A percentile compares a stretch with the other conserved stretches of the same genome.
Conservation (phyloP, 2,888 invertebrate species). For the Neocrepidodera transversa region DNA sequence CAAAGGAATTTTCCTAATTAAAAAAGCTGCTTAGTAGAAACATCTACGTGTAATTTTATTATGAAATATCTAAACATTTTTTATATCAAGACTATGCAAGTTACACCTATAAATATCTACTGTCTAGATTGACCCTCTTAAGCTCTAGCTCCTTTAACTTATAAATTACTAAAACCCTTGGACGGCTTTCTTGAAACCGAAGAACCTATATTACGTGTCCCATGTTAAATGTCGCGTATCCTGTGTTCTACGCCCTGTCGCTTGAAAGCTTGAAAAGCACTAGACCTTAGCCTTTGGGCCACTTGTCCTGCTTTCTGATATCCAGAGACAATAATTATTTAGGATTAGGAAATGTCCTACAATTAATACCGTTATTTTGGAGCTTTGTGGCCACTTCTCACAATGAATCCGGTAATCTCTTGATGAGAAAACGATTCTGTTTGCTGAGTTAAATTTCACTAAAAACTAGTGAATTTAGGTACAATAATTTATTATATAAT, state of each 20-base stretch:
- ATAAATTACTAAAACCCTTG: neutral
- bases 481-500: too few relatives aligned
- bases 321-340: constrained; percentile 1
- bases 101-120: too few relatives aligned
- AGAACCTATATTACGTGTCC: neutral
- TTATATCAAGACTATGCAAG: too few relatives aligned
- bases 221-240: too few relatives aligned
- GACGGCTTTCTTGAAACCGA: neutral
- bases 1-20: too few relatives aligned
- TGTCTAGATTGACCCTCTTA: neutral
- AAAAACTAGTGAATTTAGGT: too few relatives aligned
- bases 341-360: neutral
- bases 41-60: too few relatives aligned
- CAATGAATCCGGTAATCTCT: too few relatives aligned
- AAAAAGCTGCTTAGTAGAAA: too few relatives aligned
- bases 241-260: neutral
- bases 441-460: too few relatives aligned
- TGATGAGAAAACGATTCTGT: too few relatives aligned
- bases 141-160: neutral
- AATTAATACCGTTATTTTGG: neutral
- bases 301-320: neutral
- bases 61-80: too few relatives aligned
- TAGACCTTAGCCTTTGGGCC: neutral
- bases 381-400: neutral
- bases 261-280: neutral